A percentile compares a stretch with the other conserved stretches of the same genome.
These are phyloP conservation scores for Lepus europaeus DNA, from an alignment of 2,113 vertebrate species.

Conservation along the genomic window DNA sequence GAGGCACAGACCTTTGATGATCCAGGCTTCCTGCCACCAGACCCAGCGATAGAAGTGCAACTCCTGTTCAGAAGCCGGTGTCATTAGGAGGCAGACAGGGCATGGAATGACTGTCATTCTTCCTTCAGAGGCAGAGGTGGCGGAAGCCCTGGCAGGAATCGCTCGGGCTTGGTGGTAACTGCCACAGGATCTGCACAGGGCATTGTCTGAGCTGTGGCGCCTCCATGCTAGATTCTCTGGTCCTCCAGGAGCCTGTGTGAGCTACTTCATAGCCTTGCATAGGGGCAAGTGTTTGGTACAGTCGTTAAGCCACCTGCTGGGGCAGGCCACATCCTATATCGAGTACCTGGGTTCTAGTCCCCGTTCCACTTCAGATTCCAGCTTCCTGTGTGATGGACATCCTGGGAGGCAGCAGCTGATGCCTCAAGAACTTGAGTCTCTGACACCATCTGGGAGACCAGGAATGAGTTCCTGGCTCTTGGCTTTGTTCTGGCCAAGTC, in stretches of 20 bases:
- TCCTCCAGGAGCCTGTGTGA: not conserved
- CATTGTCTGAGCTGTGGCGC: not conserved
- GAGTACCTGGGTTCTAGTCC: too few species aligned
- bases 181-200: not conserved
- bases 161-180: not conserved
- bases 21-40: not conserved
- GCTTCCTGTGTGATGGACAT: too few species aligned
- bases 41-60: not conserved
- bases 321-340: too few species aligned
- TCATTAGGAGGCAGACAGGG: not conserved
- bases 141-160: not conserved
- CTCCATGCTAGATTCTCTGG: not conserved
- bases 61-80: not conserved
- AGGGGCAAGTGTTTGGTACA: too few species aligned
- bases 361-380: too few species aligned
- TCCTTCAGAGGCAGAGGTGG: not conserved
- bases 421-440: too few species aligned
- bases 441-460: too few species aligned
- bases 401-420: too few species aligned
- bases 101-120: not conserved
- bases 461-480: too few species aligned
- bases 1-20: not conserved
- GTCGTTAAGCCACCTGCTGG: too few species aligned
- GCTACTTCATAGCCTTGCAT: not conserved
- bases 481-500: too few species aligned